Percentiles rank a stretch among this genome's conserved stretches.
Conservation (phyloP, 2,888 invertebrate species). For the Catocala fraxini region DNA sequence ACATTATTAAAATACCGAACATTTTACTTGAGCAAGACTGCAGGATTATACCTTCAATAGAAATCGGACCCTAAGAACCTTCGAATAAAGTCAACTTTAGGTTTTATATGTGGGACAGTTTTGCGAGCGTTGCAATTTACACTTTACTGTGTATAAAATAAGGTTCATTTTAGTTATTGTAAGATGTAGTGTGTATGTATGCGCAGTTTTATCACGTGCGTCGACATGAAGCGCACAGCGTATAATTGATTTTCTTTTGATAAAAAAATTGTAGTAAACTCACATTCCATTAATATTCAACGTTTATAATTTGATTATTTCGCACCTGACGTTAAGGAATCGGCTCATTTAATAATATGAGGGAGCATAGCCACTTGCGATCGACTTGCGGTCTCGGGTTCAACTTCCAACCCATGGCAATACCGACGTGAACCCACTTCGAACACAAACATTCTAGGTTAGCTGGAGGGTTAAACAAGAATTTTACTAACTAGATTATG, state of each 20-base stretch:
- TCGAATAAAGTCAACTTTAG: conserved; percentile 21
- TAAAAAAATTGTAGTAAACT: conserved; percentile 47
- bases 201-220: conserved; percentile 47
- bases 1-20: conserved; percentile 60
- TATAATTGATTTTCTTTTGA: conserved; percentile 58
- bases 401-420: too few species aligned
- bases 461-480: too few species aligned
- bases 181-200: conserved; percentile 21
- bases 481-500: too few species aligned
- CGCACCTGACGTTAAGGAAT: conserved; percentile 28
- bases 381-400: too few species aligned
- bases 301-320: conserved; percentile 45
- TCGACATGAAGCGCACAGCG: conserved; percentile 39
- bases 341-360: conserved; percentile 11
- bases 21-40: conserved; percentile 36
- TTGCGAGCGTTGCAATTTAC: conserved; percentile 18
- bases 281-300: conserved; percentile 43
- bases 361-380: neutral
- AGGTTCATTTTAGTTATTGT: conserved; percentile 18
- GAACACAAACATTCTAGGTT: too few species aligned
- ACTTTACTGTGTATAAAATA: conserved; percentile 15
- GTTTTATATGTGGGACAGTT: neutral
- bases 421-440: too few species aligned
- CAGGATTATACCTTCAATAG: conserved; percentile 7
- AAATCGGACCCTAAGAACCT: neutral